Evolutionary conservation across 1,140 invertebrate genomes (phyloP).

Genomic region (Periplaneta americana): DNA sequence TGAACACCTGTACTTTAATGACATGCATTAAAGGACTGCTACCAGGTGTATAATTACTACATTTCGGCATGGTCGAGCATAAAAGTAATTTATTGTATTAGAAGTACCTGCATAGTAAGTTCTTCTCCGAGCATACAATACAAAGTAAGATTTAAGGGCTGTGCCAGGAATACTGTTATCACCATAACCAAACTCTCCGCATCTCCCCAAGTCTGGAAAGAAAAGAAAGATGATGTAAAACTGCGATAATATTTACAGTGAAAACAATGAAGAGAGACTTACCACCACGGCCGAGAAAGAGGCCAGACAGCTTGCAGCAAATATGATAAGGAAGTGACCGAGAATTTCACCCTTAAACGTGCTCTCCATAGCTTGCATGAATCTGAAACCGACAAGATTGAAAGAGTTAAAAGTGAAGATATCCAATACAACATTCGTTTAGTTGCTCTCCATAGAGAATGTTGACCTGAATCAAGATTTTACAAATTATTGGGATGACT

Average conservation of each 20-base stretch:
- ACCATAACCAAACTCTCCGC: neutral
- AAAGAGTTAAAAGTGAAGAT: too few species aligned
- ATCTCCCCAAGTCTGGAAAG: neutral
- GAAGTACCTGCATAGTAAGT: neutral
- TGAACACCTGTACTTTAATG: too few species aligned
- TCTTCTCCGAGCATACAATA: neutral
- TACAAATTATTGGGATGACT: too few species aligned
- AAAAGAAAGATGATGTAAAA: neutral
- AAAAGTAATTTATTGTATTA: too few species aligned
- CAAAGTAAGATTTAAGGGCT: neutral
- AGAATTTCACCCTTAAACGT: neutral
- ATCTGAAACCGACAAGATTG: neutral
- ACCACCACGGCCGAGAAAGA: neutral
- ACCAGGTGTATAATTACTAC: too few species aligned
- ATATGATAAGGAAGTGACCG: neutral
- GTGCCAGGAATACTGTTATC: neutral
- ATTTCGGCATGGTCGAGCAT: too few species aligned
- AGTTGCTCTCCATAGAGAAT: too few species aligned
- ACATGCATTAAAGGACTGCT: too few species aligned
- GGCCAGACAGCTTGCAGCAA: neutral
- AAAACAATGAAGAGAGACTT: too few species aligned
- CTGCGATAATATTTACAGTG: too few species aligned
- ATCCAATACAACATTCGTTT: too few species aligned
- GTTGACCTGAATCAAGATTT: too few species aligned
- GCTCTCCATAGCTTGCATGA: neutral